Conservation (phyloP, 2,113 vertebrate genomes). For the Pterophyllum scalare region DNA sequence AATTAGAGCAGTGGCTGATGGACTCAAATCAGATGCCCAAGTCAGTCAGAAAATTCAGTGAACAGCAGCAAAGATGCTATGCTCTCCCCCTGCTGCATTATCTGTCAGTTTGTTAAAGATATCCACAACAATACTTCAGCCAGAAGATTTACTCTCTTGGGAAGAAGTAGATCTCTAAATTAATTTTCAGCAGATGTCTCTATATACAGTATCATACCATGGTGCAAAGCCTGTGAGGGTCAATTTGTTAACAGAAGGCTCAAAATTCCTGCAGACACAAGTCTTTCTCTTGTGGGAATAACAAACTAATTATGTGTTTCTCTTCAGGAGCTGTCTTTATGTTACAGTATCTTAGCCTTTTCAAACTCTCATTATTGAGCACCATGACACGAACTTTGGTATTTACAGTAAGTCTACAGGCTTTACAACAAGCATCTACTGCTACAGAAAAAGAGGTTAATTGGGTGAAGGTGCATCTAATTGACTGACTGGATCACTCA, state of each 20-base stretch:
- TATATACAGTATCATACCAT: neutral
- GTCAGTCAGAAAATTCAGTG: neutral
- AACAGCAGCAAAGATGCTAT: neutral
- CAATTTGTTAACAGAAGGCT: neutral
- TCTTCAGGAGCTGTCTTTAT: neutral
- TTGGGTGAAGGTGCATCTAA: slow-evolving; percentile 29
- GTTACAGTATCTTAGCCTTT: slow-evolving; percentile 16
- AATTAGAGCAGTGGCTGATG: too few relatives aligned
- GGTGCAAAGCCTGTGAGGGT: neutral
- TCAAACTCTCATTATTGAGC: slow-evolving; percentile 35
- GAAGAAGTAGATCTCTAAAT: neutral
- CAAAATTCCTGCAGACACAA: neutral
- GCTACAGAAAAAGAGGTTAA: slow-evolving; percentile 37
- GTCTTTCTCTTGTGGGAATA: slow-evolving; percentile 7
- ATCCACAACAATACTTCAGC: neutral
- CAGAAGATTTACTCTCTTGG: neutral
- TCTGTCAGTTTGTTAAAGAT: neutral
- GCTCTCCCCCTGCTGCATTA: neutral
- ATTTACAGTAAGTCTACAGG: slow-evolving; percentile 21
- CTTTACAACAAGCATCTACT: neutral
- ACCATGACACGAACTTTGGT: slow-evolving; percentile 13
- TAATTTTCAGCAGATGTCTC: neutral
- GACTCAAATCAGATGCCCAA: too few relatives aligned
- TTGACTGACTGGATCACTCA: slow-evolving; percentile 14
- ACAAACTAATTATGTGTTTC: slow-evolving; percentile 20